Conservation (phyloP, 2,888 invertebrate genomes). For the Papilio protenor region DNA sequence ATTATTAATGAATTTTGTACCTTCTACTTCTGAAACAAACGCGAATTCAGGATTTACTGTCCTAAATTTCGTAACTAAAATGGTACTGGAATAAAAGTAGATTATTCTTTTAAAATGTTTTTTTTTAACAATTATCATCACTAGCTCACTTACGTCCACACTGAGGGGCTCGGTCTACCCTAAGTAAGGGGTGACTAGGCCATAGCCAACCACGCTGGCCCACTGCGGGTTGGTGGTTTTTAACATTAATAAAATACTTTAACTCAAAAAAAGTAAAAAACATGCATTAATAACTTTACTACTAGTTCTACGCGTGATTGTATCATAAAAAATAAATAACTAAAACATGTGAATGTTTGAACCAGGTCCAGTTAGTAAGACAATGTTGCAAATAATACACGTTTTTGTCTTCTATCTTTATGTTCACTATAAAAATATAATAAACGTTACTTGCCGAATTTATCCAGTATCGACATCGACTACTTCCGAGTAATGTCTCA, state of each 20-base stretch:
- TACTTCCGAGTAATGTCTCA: no score
- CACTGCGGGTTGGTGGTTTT: no score
- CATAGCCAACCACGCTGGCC: no score
- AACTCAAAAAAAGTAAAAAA: not conserved
- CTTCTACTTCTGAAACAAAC: not conserved
- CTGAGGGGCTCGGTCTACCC: no score
- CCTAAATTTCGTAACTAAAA: not conserved
- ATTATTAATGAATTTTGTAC: conserved; percentile 21
- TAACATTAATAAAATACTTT: no score
- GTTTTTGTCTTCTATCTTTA: conserved; percentile 6
- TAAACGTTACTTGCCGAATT: not conserved
- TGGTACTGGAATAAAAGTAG: not conserved
- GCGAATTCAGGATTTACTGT: not conserved
- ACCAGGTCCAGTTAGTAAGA: not conserved
- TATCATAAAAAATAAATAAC: not conserved
- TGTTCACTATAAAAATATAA: conserved; percentile 21
- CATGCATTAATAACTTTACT: not conserved
- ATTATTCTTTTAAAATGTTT: not conserved
- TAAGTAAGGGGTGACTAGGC: no score
- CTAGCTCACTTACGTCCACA: no score
- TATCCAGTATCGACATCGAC: no score
- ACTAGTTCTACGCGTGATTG: not conserved
- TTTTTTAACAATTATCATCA: no score
- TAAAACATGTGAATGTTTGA: not conserved
- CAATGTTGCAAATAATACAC: not conserved